Evolutionary conservation across 2,888 invertebrate genomes (phyloP), one percentile per base, ranked within the genome.

Genomic region (Agriopis aurantiaria): DNA sequence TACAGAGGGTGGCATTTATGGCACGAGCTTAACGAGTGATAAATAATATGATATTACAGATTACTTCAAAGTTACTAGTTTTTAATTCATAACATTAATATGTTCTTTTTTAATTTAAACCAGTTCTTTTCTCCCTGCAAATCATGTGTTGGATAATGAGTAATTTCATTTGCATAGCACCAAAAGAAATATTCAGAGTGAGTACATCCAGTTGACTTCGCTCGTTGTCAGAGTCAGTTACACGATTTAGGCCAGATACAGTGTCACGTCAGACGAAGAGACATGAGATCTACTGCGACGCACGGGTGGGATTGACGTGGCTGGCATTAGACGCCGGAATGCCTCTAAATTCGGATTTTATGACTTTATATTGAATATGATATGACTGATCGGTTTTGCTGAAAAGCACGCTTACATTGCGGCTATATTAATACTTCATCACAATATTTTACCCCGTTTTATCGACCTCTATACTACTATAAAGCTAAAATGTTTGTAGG

Each of bases 231-330:
- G 33, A 49, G 33, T 57, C 33, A 68, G 67, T 57, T 51, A 40
- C 57, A 58, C 57, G 46, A 51, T 51, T 63, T 63, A 58, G 52
- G 57, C 62, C 68, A 68, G 53, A 68, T 63, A 59, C 60, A 60
- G 41, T 65, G 69, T 64, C 69, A 61, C 60, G 60, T 51, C 65
- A 43, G 33, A 48, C 11, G 33, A 33, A 33, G 33, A 1, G 59
- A 61, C 56, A 56, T 61, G 60, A 69, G 60, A 69, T 65, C 64
- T 49, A 61, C 51, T 51, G 49, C 63, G 63, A 59, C 63, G 53
- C 49, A 55, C 46, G 69, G 14, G 49, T n/a, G n/a, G 55, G 57
- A n/a, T 59, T 53, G 59, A 56, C 57, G 61, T 40, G 45, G 10
- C 56, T 55, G 55, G 40, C 55, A 40, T 60, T 49, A 46, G 11